These are phyloP conservation scores for Rhodophaea formosa DNA, from an alignment of 2,888 invertebrate species.

Conservation along the genomic window DNA sequence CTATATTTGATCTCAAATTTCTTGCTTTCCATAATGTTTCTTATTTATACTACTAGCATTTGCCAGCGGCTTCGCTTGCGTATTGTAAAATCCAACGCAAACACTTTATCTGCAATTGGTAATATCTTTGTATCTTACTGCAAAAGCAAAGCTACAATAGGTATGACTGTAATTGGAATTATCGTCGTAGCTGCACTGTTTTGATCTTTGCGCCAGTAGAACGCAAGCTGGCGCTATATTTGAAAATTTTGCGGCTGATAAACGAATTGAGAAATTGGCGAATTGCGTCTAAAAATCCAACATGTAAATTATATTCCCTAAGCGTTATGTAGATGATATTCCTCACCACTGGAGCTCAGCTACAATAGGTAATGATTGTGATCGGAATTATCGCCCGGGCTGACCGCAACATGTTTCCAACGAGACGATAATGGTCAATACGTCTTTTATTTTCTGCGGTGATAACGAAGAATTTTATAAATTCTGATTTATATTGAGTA, in stretches of 20 bases:
- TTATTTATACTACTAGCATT: too few relatives aligned
- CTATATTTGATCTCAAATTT: too few relatives aligned
- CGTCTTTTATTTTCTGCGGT: constrained; percentile 62
- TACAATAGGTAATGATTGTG: constrained; percentile 65
- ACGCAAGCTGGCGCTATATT: not conserved
- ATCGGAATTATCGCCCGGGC: constrained; percentile 63
- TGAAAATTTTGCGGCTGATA: not conserved
- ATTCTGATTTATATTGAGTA: constrained; percentile 18
- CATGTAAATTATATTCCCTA: constrained; percentile 43
- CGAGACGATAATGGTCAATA: constrained; percentile 72
- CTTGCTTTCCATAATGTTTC: too few relatives aligned
- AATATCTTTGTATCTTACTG: too few relatives aligned
- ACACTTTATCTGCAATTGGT: too few relatives aligned
- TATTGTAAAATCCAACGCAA: too few relatives aligned
- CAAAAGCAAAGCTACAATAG: too few relatives aligned
- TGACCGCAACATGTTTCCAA: constrained; percentile 72
- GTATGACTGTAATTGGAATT: too few relatives aligned
- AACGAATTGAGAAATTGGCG: not conserved
- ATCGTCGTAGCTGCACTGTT: too few relatives aligned
- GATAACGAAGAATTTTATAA: constrained; percentile 50
- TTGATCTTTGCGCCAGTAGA: too few relatives aligned
- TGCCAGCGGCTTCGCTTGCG: too few relatives aligned
- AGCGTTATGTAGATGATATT: constrained; percentile 47
- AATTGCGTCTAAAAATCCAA: not conserved
- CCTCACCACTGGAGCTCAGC: constrained; percentile 51